Conservation (phyloP, 2,797 vertebrate genomes). For the Choloepus didactylus region DNA sequence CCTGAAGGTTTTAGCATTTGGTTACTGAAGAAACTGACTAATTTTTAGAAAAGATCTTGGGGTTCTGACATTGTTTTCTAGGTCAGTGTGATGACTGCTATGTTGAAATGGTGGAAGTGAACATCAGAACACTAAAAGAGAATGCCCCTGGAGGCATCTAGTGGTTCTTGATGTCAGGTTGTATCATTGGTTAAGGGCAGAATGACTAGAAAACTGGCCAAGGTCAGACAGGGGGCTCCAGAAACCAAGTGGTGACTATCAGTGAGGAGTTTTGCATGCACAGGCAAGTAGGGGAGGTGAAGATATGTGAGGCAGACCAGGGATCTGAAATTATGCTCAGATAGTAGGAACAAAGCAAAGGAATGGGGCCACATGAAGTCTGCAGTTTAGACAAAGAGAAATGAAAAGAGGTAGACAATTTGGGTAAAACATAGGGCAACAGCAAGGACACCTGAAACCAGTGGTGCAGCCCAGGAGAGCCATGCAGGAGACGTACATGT, state of each 20-base stretch:
- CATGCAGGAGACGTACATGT: neutral
- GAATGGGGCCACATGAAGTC: neutral
- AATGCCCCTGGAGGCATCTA: neutral
- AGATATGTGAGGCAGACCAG: neutral
- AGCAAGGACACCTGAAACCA: neutral
- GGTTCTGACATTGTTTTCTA: neutral
- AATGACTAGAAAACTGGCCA: neutral
- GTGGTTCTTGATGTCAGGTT: conserved; percentile 32
- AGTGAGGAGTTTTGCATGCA: neutral
- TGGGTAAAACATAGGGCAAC: neutral
- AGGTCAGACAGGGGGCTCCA: neutral
- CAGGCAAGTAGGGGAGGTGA: neutral
- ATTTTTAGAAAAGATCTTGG: conserved; percentile 59
- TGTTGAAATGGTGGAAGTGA: conserved; percentile 33
- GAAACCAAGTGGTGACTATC: neutral
- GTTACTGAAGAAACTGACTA: conserved; percentile 47
- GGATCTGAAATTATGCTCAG: neutral
- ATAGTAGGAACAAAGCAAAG: neutral
- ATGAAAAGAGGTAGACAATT: neutral
- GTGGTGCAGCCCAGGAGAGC: neutral
- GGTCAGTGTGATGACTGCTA: neutral
- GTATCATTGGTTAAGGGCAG: conserved; percentile 16
- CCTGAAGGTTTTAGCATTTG: conserved; percentile 12
- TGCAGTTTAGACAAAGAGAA: neutral
- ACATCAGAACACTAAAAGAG: neutral